These are phyloP conservation scores for Atherinomorus stipes DNA, from an alignment of 2,113 vertebrate genomes.

Conservation along the genomic window DNA sequence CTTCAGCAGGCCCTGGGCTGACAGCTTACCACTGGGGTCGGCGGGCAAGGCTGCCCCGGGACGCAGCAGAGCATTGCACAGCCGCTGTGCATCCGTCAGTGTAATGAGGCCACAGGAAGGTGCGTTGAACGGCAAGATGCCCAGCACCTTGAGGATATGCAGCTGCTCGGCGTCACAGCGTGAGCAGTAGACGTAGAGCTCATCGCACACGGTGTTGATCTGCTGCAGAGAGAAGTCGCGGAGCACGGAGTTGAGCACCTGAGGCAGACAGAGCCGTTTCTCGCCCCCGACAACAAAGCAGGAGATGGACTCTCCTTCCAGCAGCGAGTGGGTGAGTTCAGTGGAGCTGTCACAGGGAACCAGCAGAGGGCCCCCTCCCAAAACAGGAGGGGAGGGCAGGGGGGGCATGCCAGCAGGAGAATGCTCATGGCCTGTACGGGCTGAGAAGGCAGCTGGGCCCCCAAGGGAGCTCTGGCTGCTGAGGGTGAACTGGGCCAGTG, in stretches of 20 bases:
- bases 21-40: conserved; percentile 84
- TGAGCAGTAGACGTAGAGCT: conserved; percentile 97
- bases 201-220: conserved; percentile 96
- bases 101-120: conserved; percentile 98
- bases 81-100: conserved; percentile 94
- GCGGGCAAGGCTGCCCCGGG: conserved; percentile 88
- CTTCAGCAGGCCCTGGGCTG: conserved; percentile 88
- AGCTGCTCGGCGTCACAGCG: conserved; percentile 96
- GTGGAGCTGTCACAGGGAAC: conserved; percentile 97
- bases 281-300: conserved; percentile 98
- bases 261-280: conserved; percentile 96
- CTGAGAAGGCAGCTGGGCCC: conserved; percentile 96
- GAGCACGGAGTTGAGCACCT: conserved; percentile 97
- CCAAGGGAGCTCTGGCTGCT: conserved; percentile 98
- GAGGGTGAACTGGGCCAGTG: conserved; percentile 95
- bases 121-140: conserved; percentile 96
- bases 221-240: conserved; percentile 97
- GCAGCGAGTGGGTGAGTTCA: conserved; percentile 92
- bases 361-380: conserved; percentile 93
- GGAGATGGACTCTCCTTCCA: conserved; percentile 97
- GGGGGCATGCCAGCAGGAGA: conserved; percentile 88
- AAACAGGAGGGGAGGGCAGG: conserved; percentile 90
- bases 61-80: conserved; percentile 94
- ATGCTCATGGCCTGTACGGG: conserved; percentile 90
- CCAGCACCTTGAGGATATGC: conserved; percentile 96